Percentiles rank a stretch among this genome's conserved stretches.
phyloP scores from a whole-genome alignment of 2,888 invertebrate genomes.

The Lagria hirta region DNA sequence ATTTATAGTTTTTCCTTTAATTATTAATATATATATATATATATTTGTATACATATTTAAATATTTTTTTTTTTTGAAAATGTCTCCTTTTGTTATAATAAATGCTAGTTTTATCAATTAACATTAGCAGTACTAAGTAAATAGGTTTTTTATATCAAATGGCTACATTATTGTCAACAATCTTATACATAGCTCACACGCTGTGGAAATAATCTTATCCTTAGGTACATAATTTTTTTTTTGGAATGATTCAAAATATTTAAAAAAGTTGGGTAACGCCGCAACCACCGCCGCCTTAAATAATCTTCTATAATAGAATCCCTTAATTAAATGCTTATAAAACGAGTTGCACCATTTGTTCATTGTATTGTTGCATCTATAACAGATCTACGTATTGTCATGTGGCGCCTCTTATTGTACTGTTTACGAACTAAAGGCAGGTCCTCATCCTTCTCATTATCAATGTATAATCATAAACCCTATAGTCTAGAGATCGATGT shows the following conservation, averaged over 20 bases:
- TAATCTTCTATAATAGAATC: constrained; percentile 35
- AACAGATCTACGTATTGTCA: constrained; percentile 55
- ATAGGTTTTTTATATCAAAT: constrained; percentile 54
- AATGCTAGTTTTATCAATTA: constrained; percentile 52
- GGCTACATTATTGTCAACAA: constrained; percentile 57
- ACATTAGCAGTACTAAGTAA: constrained; percentile 52
- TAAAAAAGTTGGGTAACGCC: constrained; percentile 41
- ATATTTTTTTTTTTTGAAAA: constrained; percentile 48
- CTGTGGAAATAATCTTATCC: constrained; percentile 51
- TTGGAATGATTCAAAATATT: constrained; percentile 49
- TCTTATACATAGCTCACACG: constrained; percentile 52
- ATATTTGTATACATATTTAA: constrained; percentile 49
- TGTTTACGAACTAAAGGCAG: constrained; percentile 50
- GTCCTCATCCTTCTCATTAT: constrained; percentile 36
- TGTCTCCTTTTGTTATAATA: constrained; percentile 49
- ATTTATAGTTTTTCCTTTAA: constrained; percentile 50
- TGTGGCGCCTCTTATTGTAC: constrained; percentile 54
- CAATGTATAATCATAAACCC: constrained; percentile 21
- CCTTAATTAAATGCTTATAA: constrained; percentile 52
- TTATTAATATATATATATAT: too few species aligned
- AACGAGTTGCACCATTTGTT: constrained; percentile 55
- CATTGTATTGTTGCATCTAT: constrained; percentile 53
- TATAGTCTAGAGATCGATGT: too few species aligned
- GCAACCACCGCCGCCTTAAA: constrained; percentile 51
- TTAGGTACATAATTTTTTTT: constrained; percentile 56